Conservation (phyloP, 2,113 vertebrate species). For the Rutilus rutilus region DNA sequence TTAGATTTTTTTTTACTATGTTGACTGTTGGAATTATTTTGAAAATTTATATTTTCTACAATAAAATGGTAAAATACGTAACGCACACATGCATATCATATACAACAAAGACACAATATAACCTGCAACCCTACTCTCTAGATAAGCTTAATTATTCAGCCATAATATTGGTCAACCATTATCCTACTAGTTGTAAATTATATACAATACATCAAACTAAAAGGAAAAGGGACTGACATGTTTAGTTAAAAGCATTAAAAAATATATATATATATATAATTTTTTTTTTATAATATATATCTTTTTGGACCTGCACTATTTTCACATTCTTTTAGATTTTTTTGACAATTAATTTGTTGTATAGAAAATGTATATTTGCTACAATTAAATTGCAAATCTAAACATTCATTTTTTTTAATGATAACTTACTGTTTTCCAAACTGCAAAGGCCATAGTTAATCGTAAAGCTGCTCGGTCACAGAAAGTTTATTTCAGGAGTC, state of each 20-base stretch:
- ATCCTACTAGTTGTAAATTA: neutral
- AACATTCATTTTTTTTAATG: neutral
- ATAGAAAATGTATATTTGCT: neutral
- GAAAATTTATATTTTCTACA: neutral
- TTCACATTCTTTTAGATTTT: neutral
- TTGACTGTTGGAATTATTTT: neutral
- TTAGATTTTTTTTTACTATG: neutral
- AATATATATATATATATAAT: no score
- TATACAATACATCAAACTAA: neutral
- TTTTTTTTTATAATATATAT: no score
- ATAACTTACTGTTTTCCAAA: neutral
- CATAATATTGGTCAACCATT: neutral
- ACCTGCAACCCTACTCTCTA: neutral
- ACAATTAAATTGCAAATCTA: neutral
- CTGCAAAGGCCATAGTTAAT: neutral
- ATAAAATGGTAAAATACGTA: neutral
- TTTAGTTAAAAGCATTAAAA: neutral
- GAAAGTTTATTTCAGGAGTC: conserved; percentile 5
- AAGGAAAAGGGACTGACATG: neutral
- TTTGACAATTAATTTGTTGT: neutral
- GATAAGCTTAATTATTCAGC: neutral
- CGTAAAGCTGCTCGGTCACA: neutral
- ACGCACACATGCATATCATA: no score
- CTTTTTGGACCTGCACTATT: neutral
- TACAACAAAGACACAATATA: neutral